Base-by-base conservation (phyloP, 2,888 invertebrate genomes). In the Fabriciana adippe region DNA sequence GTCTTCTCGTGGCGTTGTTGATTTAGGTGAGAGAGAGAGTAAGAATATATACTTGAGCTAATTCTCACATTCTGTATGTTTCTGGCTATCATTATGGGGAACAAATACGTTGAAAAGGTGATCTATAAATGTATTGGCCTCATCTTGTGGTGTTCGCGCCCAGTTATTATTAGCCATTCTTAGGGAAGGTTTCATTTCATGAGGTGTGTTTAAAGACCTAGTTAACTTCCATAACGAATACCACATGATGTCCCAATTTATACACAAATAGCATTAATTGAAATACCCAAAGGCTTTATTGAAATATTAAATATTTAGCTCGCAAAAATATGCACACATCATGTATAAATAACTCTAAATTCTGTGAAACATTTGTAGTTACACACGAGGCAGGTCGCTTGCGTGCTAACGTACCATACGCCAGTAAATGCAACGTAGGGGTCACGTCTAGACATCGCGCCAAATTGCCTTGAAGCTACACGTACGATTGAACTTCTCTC, bases 391-490 rank as follows among this genome's bases (percentile, higher is more conserved):
- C 13, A 4, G 21, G 5, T 66, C 2, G 55, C 21, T 48, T 48
- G 35, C 48, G 35, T 66, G 60, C 21, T 66, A 48, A 66, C 48
- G 8, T 21, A 48, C 55, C 13, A 66, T 55, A 48, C 21, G 47
- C 41, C 45, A 16, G 6, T 31, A 54, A 66, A 60, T 60, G 48
- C 60, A 60, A 16, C 55, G 55, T 31, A 55, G 54, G 48, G 48
- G 60, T 35, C 35, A 50, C 54, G 48, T 60, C 60, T 60, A 55
- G 55, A 66, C 55, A 59, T 31, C 47, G 48, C 15, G 47, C 59
- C 35, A 55, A 60, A 54, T 60, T 66, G 54, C 59, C 21, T 66
- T 50, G 31, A 59, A 54, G 47, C 45, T 48, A 18, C 59, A 54
- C 6, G 31, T 59, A 59, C 15, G 26, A 54, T 47, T 66, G 54